Evolutionary conservation across 2,113 vertebrate genomes (phyloP).

Genomic region (Brachyhypopomus gauderio): DNA sequence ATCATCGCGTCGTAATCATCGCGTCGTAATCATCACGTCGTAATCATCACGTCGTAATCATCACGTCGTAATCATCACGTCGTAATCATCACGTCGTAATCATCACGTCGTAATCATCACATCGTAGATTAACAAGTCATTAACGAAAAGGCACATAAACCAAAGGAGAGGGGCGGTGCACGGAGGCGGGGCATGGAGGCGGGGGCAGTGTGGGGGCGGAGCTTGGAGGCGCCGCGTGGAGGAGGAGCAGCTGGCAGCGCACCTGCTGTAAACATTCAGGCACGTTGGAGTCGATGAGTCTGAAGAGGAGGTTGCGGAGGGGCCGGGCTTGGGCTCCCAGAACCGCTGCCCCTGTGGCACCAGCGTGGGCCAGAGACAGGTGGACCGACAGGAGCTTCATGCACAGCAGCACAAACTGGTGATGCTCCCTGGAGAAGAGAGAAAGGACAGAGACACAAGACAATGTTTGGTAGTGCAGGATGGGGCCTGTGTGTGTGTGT

Average conservation of each 20-base stretch:
- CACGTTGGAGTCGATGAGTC: constrained; percentile 94
- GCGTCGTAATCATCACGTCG: too few relatives aligned
- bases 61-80: too few relatives aligned
- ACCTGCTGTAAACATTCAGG: constrained; percentile 98
- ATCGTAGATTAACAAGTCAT: too few relatives aligned
- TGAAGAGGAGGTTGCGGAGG: constrained; percentile 92
- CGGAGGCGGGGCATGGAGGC: too few relatives aligned
- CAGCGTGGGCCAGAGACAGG: constrained; percentile 92
- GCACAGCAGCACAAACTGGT: constrained; percentile 92
- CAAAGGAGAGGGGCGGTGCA: too few relatives aligned
- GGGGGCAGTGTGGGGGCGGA: too few relatives aligned
- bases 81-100: too few relatives aligned
- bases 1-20: too few relatives aligned
- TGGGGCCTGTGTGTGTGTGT: constrained; percentile 29
- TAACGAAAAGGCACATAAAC: too few relatives aligned
- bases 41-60: too few relatives aligned
- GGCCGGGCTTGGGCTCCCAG: constrained; percentile 92
- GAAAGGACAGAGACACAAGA: background rate
- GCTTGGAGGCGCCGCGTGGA: too few relatives aligned
- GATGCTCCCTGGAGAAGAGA: constrained; percentile 84
- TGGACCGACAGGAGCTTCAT: constrained; percentile 96
- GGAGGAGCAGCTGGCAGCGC: constrained; percentile 12
- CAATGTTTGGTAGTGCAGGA: background rate
- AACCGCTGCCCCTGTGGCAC: constrained; percentile 94
- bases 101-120: too few relatives aligned